These are phyloP conservation scores for Datnioides undecimradiatus DNA, from an alignment of 2,113 vertebrate species.

Conservation along the genomic window DNA sequence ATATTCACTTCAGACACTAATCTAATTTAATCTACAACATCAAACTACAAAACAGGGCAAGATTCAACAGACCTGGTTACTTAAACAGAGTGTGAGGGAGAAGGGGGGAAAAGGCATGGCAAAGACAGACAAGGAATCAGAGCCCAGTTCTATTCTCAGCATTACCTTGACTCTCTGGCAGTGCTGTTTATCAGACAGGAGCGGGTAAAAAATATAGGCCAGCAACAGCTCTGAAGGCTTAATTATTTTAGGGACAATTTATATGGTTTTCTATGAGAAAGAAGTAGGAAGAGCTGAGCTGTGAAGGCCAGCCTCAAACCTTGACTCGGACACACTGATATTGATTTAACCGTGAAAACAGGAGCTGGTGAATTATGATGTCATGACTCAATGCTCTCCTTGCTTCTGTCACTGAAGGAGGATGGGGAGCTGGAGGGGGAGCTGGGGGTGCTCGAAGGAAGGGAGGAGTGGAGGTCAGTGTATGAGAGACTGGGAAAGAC, in stretches of 20 bases:
- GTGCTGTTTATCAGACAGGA: constrained; percentile 73
- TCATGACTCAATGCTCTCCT: constrained; percentile 83
- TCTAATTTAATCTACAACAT: not conserved
- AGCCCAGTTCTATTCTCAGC: constrained; percentile 60
- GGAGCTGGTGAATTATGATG: constrained; percentile 84
- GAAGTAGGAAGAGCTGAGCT: constrained; percentile 70
- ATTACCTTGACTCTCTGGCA: constrained; percentile 75
- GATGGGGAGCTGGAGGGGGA: constrained; percentile 7
- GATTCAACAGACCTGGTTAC: not conserved
- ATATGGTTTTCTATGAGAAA: constrained; percentile 83
- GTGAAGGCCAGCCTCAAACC: constrained; percentile 79
- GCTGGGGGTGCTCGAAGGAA: not conserved
- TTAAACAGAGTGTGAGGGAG: not conserved
- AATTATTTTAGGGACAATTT: constrained; percentile 85
- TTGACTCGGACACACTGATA: constrained; percentile 84
- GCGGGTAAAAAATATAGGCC: constrained; percentile 72
- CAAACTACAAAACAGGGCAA: not conserved
- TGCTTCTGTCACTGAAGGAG: constrained; percentile 78
- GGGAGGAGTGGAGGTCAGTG: constrained; percentile 55
- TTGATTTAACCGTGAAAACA: constrained; percentile 85
- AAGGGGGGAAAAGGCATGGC: not conserved
- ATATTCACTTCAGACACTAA: constrained; percentile 1
- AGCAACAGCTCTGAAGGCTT: constrained; percentile 80
- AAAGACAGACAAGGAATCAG: constrained; percentile 44
- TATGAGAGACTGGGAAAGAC: constrained; percentile 57